Conservation (phyloP, 2,797 vertebrate species). For the Aselliscus stoliczkanus region DNA sequence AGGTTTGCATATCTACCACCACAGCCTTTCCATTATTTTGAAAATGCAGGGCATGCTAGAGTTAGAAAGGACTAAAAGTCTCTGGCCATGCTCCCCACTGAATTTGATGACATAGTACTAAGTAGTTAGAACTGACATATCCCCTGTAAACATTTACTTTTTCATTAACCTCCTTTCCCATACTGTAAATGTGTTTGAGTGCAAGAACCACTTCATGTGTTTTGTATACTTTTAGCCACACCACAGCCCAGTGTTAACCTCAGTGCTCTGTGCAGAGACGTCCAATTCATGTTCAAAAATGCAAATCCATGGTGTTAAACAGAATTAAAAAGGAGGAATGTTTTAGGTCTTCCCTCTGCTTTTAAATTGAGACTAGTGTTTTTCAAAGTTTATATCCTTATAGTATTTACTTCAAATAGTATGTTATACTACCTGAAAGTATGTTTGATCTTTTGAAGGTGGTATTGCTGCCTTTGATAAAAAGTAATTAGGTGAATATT, state of each 20-base stretch:
- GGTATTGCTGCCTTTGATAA: conserved; percentile 40
- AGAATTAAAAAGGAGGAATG: conserved; percentile 5
- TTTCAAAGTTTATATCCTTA: conserved; percentile 43
- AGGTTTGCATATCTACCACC: not conserved
- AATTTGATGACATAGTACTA: not conserved
- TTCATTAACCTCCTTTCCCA: not conserved
- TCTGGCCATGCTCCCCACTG: not conserved
- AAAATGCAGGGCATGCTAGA: not conserved
- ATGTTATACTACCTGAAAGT: not conserved
- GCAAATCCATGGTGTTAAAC: not conserved
- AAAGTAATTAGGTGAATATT: conserved; percentile 34
- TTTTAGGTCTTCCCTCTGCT: not conserved
- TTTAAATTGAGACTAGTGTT: conserved; percentile 23
- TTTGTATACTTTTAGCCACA: not conserved
- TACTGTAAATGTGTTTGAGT: not conserved
- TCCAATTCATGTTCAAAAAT: not conserved
- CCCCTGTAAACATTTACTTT: not conserved
- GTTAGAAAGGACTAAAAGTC: not conserved
- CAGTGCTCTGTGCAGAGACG: not conserved
- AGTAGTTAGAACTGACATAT: not conserved
- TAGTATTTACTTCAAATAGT: conserved; percentile 38
- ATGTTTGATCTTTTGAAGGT: conserved; percentile 59
- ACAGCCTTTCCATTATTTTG: not conserved
- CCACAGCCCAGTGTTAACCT: not conserved
- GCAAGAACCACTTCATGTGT: not conserved